These are phyloP conservation scores for Paramuricea clavata DNA, from an alignment of 92 coral and sea anemone genomes.

Conservation along the genomic window DNA sequence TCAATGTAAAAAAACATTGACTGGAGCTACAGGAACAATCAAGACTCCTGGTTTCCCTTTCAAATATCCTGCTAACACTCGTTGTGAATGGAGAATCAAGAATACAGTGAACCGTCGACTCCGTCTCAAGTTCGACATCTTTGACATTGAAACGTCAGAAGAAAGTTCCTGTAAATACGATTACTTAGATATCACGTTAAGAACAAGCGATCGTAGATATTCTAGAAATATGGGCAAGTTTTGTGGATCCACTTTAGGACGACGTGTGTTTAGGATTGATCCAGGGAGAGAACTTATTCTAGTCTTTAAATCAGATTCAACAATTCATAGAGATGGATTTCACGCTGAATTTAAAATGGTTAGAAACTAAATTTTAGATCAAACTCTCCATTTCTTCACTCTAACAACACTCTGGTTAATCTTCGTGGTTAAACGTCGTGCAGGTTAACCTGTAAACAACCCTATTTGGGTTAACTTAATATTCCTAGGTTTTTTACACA, in stretches of 20 bases:
- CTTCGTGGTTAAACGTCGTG: too few relatives aligned
- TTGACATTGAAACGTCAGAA: constrained; percentile 77
- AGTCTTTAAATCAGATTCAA: constrained; percentile 77
- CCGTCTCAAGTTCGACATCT: constrained; percentile 69
- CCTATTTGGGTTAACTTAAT: too few relatives aligned
- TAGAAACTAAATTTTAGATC: not conserved
- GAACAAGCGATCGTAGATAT: constrained; percentile 44
- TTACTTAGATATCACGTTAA: constrained; percentile 65
- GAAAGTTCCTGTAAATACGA: constrained; percentile 78
- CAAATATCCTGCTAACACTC: constrained; percentile 72
- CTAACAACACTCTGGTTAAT: too few relatives aligned
- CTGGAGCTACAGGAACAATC: constrained; percentile 71
- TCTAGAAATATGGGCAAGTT: constrained; percentile 69
- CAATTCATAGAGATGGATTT: constrained; percentile 80
- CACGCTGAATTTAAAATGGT: constrained; percentile 59
- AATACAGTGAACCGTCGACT: constrained; percentile 63
- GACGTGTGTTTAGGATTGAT: constrained; percentile 49
- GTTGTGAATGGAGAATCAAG: constrained; percentile 78
- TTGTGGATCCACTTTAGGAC: constrained; percentile 72
- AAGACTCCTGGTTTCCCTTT: constrained; percentile 81
- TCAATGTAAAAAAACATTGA: constrained; percentile 70
- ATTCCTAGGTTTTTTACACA: too few relatives aligned
- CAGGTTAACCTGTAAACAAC: too few relatives aligned
- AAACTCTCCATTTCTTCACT: not conserved
- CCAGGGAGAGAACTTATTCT: constrained; percentile 68